phyloP scores from a whole-genome alignment of 2,888 invertebrate species.

The Ochlodes sylvanus region DNA sequence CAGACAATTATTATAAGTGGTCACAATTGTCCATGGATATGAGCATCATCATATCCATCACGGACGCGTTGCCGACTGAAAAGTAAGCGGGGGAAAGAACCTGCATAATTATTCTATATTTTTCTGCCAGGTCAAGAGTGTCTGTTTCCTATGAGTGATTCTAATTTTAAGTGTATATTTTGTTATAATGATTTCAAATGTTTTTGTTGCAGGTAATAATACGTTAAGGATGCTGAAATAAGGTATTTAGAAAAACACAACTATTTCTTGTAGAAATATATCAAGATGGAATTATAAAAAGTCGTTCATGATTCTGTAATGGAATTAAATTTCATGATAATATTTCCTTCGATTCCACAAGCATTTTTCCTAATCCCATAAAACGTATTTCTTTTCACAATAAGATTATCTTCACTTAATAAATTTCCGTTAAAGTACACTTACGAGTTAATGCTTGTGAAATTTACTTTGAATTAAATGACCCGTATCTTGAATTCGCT shows the following conservation, averaged over 20 bases:
- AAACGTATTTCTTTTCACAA: slow-evolving; percentile 9
- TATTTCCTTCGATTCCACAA: neutral
- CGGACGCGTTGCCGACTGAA: too few species aligned
- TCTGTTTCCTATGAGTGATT: too few species aligned
- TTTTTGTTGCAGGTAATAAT: neutral
- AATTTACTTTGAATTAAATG: slow-evolving; percentile 56
- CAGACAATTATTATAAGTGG: too few species aligned
- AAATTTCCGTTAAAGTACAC: slow-evolving; percentile 18
- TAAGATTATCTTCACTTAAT: slow-evolving; percentile 27
- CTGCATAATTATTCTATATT: too few species aligned
- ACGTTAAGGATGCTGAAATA: neutral
- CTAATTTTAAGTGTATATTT: too few species aligned
- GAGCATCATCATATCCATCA: too few species aligned
- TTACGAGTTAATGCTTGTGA: slow-evolving; percentile 40
- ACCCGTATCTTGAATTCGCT: slow-evolving; percentile 52
- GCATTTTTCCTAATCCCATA: slow-evolving; percentile 2
- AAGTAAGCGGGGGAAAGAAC: too few species aligned
- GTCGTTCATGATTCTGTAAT: too few species aligned
- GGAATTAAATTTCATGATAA: too few species aligned
- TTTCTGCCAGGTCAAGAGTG: too few species aligned
- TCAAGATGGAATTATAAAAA: too few species aligned
- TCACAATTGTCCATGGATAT: too few species aligned
- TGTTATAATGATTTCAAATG: neutral
- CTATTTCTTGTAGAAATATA: neutral
- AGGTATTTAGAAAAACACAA: neutral